phyloP scores from a whole-genome alignment of 2,888 invertebrate genomes.

The Noctua pronuba region DNA sequence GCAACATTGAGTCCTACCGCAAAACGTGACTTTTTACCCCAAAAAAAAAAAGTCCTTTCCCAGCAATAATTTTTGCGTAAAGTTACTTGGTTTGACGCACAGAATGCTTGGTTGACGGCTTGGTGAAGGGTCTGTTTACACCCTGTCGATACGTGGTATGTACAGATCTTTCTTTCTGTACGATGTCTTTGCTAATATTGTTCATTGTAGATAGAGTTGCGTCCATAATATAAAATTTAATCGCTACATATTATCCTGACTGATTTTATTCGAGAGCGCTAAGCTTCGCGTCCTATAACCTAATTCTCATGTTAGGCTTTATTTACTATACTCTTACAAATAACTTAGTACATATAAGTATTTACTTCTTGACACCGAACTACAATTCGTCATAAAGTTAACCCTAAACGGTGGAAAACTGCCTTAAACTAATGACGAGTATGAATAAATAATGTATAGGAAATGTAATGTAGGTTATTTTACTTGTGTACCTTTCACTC shows the following conservation, averaged over 20 bases:
- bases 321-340: not conserved
- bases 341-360: not conserved
- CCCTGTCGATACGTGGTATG: too few relatives aligned
- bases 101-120: too few relatives aligned
- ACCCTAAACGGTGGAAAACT: not conserved
- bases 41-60: too few relatives aligned
- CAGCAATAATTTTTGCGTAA: too few relatives aligned
- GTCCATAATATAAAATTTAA: not conserved
- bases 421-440: not conserved
- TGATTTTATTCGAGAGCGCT: not conserved
- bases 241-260: not conserved
- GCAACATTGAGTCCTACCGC: too few relatives aligned
- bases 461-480: conserved; percentile 1
- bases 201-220: not conserved
- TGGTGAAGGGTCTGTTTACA: too few relatives aligned
- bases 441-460: conserved; percentile 8
- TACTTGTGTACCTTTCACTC: not conserved
- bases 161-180: not conserved
- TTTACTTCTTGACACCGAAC: not conserved
- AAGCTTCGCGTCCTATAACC: not conserved
- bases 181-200: not conserved
- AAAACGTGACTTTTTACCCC: too few relatives aligned
- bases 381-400: not conserved
- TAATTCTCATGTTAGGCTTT: not conserved
- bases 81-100: too few relatives aligned